Conservation (phyloP, 1,140 invertebrate species). For the Leptonema lineaticorne region DNA sequence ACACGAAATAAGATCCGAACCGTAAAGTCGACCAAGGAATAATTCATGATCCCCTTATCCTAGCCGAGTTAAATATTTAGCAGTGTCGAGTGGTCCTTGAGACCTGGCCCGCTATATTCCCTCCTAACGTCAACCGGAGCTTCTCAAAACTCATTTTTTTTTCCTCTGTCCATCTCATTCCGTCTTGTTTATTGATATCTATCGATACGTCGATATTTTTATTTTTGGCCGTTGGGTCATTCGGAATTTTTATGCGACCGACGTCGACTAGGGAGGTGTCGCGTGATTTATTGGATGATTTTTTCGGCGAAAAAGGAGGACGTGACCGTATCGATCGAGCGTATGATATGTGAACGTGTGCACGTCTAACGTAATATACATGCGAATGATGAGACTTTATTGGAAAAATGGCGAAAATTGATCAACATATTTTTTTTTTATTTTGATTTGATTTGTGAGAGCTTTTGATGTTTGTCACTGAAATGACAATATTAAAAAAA, state of each 20-base stretch:
- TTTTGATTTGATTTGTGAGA: too few species aligned
- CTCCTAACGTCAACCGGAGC: background rate
- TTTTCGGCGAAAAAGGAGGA: background rate
- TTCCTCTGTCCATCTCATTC: background rate
- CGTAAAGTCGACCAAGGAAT: constrained; percentile 30
- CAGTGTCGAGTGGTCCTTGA: constrained; percentile 32
- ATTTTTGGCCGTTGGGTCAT: too few species aligned
- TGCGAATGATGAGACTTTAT: background rate
- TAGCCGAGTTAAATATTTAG: constrained; percentile 31
- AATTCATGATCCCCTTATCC: constrained; percentile 32
- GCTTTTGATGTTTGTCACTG: too few species aligned
- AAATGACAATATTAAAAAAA: too few species aligned
- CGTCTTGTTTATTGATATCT: background rate
- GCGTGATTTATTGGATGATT: background rate
- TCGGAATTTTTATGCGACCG: background rate
- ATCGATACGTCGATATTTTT: background rate
- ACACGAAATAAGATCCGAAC: constrained; percentile 29
- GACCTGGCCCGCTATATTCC: constrained; percentile 20
- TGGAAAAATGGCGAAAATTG: too few species aligned
- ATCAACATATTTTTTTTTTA: too few species aligned
- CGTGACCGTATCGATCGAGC: background rate
- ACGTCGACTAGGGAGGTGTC: background rate
- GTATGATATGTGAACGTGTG: too few species aligned
- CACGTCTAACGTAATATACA: too few species aligned
- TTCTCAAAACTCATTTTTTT: background rate